A percentile compares a stretch with the other conserved stretches of the same genome.
phyloP scores from a whole-genome alignment of 2,888 invertebrate genomes.

The Lasioglossum lativentre region DNA sequence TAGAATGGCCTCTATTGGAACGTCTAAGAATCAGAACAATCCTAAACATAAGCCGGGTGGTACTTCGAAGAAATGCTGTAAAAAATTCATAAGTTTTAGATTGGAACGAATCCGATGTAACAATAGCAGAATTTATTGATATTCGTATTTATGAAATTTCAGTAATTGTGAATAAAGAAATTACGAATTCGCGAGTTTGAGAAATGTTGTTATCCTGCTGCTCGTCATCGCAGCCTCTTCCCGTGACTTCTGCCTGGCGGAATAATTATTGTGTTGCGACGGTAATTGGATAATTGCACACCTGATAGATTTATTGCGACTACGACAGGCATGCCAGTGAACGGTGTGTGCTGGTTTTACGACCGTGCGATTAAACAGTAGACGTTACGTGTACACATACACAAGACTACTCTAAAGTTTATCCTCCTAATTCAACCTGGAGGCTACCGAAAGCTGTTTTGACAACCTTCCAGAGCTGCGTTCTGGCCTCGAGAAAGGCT shows the following conservation, averaged over 20 bases:
- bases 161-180: not conserved
- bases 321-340: not conserved
- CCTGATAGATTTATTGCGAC: conserved; percentile 12
- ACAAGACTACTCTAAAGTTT: not conserved
- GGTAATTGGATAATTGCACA: conserved; percentile 25
- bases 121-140: not conserved
- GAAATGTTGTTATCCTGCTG: not conserved
- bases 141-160: not conserved
- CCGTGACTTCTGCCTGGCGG: not conserved
- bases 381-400: not conserved
- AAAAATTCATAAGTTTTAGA: not conserved
- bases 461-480: conserved; percentile 1
- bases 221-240: not conserved
- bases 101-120: not conserved
- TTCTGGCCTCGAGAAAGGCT: not conserved
- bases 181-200: not conserved
- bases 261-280: not conserved
- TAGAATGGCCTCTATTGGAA: not conserved
- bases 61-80: not conserved
- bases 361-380: not conserved
- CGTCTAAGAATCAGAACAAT: not conserved
- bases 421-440: not conserved
- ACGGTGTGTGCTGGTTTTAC: not conserved
- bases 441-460: conserved; percentile 11
- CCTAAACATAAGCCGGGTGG: not conserved